Base-by-base conservation (phyloP, 2,888 invertebrate species). In the Drosophila vallismaia region DNA sequence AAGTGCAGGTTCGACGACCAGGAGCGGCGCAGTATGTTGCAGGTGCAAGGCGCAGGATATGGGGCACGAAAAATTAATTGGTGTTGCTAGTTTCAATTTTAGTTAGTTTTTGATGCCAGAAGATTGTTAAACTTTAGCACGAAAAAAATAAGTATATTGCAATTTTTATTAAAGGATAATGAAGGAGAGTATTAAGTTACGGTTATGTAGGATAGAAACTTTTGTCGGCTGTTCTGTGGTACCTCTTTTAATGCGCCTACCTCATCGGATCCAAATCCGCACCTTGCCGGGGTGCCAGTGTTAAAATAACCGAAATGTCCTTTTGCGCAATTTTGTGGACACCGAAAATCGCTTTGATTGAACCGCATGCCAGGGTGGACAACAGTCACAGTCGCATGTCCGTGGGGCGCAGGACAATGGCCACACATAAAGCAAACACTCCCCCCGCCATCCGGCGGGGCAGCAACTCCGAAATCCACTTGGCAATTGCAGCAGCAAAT, bases 281-380 rank as follows among this genome's bases (percentile, higher is more conserved):
- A 51, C 69, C 53, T 67, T 26, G 42, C 9, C 19, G 8, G n/a
- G 28, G 67, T 46, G 64, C 29, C 56, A 57, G 80, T 85, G 77
- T 84, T 83, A 84, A 85, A 88, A 85, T 85, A 86, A 84, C 87
- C 88, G 84, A 86, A 88, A 88, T 86, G 85, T 86, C 85, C 85
- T 88, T 81, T 86, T 88, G 81, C 79, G 81, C 84, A 81, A 86
- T 86, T 86, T 86, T 86, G 85, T 86, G 88, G 85, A 86, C 85
- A 86, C 88, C 88, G 85, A 79, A 88, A 86, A 84, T 86, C 88
- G 85, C 88, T 88, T 88, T 86, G 85, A 86, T 86, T 86, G 88
- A 88, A 86, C 85, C 85, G 88, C 85, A 86, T 81, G 74, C 77
- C 58, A 73, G 69, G 75, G 73, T 77, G 74, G 75, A 70, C 74